phyloP scores from a whole-genome alignment of 2,113 vertebrate species.

The Poeciliopsis prolifica region DNA sequence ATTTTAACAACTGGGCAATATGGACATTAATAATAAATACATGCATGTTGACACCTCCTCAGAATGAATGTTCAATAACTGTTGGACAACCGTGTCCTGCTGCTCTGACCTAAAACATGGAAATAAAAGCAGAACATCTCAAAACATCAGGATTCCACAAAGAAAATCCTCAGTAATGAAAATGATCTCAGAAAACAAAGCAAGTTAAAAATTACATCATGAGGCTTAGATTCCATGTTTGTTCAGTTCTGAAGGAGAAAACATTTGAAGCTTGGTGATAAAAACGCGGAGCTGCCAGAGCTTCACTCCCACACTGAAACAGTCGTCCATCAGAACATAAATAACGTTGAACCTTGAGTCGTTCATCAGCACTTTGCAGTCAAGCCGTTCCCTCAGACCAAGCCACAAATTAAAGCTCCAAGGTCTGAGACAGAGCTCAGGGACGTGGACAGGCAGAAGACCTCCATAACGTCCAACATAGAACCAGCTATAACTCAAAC shows the following conservation, averaged over 20 bases:
- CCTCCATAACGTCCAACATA: not conserved
- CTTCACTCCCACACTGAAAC: slow-evolving; percentile 8
- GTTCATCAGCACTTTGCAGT: not conserved
- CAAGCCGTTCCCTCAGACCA: slow-evolving; percentile 1
- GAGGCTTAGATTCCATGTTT: not conserved
- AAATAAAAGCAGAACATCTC: slow-evolving; percentile 30
- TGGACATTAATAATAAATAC: no score
- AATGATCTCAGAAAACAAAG: not conserved
- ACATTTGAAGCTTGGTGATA: not conserved
- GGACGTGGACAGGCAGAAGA: not conserved
- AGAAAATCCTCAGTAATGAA: not conserved
- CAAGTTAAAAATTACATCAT: not conserved
- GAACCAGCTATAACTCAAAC: not conserved
- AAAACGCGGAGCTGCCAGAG: not conserved
- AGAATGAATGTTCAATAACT: no score
- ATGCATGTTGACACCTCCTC: no score
- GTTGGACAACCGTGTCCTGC: not conserved
- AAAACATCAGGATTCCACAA: not conserved
- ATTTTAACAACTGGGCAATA: no score
- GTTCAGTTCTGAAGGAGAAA: not conserved
- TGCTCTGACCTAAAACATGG: slow-evolving; percentile 7
- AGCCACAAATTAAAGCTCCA: not conserved
- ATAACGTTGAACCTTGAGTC: slow-evolving; percentile 12
- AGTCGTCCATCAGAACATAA: slow-evolving; percentile 1
- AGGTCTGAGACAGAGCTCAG: not conserved